Percentiles rank a stretch among this genome's conserved stretches.
These are phyloP conservation scores for Drosophila saltans DNA, from an alignment of 1,140 invertebrate genomes.

Conservation along the genomic window DNA sequence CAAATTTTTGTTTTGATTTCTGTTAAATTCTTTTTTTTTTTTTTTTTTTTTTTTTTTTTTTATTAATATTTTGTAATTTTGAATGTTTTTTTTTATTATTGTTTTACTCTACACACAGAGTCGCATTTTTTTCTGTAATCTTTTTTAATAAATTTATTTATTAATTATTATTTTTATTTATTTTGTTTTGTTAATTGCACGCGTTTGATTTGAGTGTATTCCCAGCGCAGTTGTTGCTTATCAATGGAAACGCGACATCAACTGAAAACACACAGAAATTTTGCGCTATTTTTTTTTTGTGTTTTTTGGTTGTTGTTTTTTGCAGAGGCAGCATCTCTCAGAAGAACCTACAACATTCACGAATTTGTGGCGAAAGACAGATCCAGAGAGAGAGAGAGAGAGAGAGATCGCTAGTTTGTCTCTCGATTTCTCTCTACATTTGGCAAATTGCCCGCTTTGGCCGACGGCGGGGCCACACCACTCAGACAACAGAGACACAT, in stretches of 20 bases:
- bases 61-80: no score
- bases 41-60: neutral
- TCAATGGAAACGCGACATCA: constrained; percentile 68
- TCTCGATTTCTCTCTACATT: constrained; percentile 4
- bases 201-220: constrained; percentile 22
- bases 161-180: constrained; percentile 29
- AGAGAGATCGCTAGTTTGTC: constrained; percentile 19
- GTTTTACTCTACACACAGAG: constrained; percentile 7
- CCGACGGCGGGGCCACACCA: constrained; percentile 35
- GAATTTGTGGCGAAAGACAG: neutral
- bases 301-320: neutral
- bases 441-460: constrained; percentile 51
- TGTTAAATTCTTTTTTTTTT: neutral
- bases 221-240: constrained; percentile 52
- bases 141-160: constrained; percentile 22
- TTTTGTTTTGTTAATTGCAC: constrained; percentile 39
- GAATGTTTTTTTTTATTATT: neutral
- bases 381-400: constrained; percentile 19
- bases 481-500: constrained; percentile 52
- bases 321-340: constrained; percentile 45
- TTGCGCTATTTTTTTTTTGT: constrained; percentile 1
- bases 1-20: constrained; percentile 52
- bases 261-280: constrained; percentile 39
- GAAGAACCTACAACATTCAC: constrained; percentile 8
- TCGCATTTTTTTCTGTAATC: constrained; percentile 20